Evolutionary conservation across 2,797 vertebrate genomes (phyloP).

Genomic region (Malacoctenus gilli): DNA sequence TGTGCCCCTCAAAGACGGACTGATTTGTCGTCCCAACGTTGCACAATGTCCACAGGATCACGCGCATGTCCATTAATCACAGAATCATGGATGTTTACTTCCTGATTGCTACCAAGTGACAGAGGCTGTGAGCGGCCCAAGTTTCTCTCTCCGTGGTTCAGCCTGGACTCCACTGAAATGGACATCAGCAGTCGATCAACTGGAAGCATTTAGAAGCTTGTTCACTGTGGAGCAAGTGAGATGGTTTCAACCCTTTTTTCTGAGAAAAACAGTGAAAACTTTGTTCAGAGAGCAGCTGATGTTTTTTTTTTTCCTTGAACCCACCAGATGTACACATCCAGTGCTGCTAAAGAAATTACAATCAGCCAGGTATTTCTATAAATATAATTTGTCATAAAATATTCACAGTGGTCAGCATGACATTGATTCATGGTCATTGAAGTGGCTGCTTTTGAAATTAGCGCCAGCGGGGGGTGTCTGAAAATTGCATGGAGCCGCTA

Average conservation of each 20-base stretch:
- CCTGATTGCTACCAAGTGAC: constrained; percentile 23
- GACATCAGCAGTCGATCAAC: constrained; percentile 30
- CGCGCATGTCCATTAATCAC: constrained; percentile 4
- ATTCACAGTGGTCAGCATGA: background rate
- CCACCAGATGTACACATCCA: background rate
- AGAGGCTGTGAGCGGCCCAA: constrained; percentile 13
- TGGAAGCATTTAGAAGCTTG: constrained; percentile 44
- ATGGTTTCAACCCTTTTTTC: constrained; percentile 16
- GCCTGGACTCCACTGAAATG: constrained; percentile 35
- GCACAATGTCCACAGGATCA: background rate
- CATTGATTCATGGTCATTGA: background rate
- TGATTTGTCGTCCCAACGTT: constrained; percentile 45
- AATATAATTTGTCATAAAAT: background rate
- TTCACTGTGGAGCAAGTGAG: constrained; percentile 20
- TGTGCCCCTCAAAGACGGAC: constrained; percentile 6
- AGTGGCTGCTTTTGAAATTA: constrained; percentile 7
- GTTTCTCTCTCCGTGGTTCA: constrained; percentile 20
- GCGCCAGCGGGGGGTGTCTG: background rate
- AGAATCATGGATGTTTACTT: constrained; percentile 9
- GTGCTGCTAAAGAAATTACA: background rate
- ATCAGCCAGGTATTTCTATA: background rate
- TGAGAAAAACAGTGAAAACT: constrained; percentile 32
- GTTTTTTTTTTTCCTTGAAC: constrained; percentile 4
- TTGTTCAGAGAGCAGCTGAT: constrained; percentile 9
- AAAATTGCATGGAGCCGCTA: constrained; percentile 12